These are phyloP conservation scores for Saxicola maurus DNA, from an alignment of 2,797 vertebrate species.

Conservation along the genomic window DNA sequence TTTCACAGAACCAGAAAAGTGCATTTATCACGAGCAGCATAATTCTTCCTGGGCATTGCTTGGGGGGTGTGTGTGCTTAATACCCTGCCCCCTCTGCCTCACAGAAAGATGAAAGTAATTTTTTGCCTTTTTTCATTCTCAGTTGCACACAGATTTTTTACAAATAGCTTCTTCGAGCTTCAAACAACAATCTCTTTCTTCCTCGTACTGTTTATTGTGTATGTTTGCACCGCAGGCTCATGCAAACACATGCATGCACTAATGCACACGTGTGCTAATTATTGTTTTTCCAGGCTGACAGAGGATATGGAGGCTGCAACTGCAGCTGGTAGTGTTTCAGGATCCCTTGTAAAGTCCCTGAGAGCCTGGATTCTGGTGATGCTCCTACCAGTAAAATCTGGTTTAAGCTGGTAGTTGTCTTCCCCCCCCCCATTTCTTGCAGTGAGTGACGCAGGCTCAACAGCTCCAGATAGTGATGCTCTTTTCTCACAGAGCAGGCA, in stretches of 20 bases:
- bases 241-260: constrained; percentile 24
- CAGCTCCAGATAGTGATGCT: constrained; percentile 64
- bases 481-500: constrained; percentile 52
- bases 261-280: neutral
- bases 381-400: constrained; percentile 68
- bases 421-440: constrained; percentile 26
- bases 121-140: constrained; percentile 11
- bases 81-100: neutral
- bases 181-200: constrained; percentile 1
- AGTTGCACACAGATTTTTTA: constrained; percentile 24
- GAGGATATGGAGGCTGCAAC: neutral
- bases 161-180: constrained; percentile 39
- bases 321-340: constrained; percentile 16
- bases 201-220: neutral
- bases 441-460: constrained; percentile 68
- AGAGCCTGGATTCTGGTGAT: constrained; percentile 56
- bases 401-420: constrained; percentile 65
- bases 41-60: constrained; percentile 41
- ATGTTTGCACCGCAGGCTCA: neutral
- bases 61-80: neutral
- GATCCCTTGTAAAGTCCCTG: constrained; percentile 40
- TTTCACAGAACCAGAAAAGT: constrained; percentile 69
- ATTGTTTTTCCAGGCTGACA: constrained; percentile 9
- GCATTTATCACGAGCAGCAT: constrained; percentile 38
- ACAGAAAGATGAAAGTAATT: constrained; percentile 47